Base-by-base conservation (phyloP, 2,113 vertebrate species). In the Myxocyprinus asiaticus region DNA sequence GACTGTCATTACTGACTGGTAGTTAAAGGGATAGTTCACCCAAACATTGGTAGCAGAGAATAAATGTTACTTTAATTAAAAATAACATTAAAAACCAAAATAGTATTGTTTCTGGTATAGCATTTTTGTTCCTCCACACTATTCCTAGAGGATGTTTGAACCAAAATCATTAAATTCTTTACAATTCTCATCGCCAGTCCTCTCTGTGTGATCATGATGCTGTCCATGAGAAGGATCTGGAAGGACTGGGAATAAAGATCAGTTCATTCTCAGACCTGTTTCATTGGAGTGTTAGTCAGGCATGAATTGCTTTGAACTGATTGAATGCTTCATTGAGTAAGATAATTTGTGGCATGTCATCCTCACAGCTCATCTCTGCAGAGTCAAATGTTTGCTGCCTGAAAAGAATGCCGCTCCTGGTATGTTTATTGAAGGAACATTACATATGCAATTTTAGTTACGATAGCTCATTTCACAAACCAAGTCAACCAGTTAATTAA, bases 281-380 rank as follows among this genome's bases (percentile, higher is more conserved):
- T 51, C 48, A 55, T 71, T 11, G 42, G 14, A 79, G 44, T 66
- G 43, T 73, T 66, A 56, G 78, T 80, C 78, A 74, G 69, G 69
- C 78, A 66, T 72, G 70, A 22, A 45, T 65, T 66, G 68, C 47
- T 56, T 14, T 64, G 12, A 72, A 74, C 68, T 74, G 78, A 80
- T 66, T 74, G 69, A 80, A 80, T 48, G 69, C 42, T 72, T 80
- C 69, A 74, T 58, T 73, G 53, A 63, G 65, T 55, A 58, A 66
- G 48, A 73, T 80, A 55, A 65, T 76, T 76, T 33, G 22, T 3
- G 22, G 22, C 14, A 17, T 76, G 73, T 76, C 73, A 33, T 7
- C 22, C 62, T 76, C 73, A 76, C 73, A 4, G 22, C 61, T 65
- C 73, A 53, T 55, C 61, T 62, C 48, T 50, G 14, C 22, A 33